These are phyloP conservation scores for Momotus momota DNA, from an alignment of 2,797 vertebrate species.

Conservation along the genomic window DNA sequence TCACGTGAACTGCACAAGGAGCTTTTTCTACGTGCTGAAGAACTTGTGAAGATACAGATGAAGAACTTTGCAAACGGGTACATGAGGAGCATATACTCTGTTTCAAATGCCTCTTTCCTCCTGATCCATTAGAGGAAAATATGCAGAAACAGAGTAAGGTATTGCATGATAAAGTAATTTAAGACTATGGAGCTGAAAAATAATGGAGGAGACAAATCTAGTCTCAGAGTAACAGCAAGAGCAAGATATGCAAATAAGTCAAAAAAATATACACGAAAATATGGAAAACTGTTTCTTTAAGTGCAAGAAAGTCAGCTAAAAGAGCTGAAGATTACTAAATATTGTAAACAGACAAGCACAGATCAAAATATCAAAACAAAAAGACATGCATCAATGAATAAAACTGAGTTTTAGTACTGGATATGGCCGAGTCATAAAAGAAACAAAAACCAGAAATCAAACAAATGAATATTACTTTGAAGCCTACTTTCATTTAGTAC, in stretches of 20 bases:
- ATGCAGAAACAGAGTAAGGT: not conserved
- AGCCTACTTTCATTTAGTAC: not conserved
- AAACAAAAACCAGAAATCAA: not conserved
- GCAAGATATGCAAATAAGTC: not conserved
- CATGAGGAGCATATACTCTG: not conserved
- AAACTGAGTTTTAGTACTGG: not conserved
- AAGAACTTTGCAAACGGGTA: not conserved
- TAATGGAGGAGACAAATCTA: not conserved
- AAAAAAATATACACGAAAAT: not conserved
- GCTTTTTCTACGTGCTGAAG: not conserved
- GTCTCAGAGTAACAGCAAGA: not conserved
- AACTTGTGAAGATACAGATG: not conserved
- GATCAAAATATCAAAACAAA: not conserved
- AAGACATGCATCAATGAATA: not conserved
- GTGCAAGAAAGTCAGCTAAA: not conserved
- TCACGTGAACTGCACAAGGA: not conserved
- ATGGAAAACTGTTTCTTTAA: not conserved
- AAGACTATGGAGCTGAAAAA: not conserved
- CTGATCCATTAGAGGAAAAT: not conserved
- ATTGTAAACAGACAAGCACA: not conserved
- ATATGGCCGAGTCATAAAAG: not conserved
- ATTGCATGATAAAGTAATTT: not conserved
- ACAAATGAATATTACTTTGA: not conserved
- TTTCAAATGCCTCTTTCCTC: not conserved
- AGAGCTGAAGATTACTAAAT: not conserved